Percentiles rank a stretch among this genome's conserved stretches.
These are phyloP conservation scores for Virgularia gustaviana DNA, from an alignment of 92 coral and sea anemone genomes.

Conservation along the genomic window DNA sequence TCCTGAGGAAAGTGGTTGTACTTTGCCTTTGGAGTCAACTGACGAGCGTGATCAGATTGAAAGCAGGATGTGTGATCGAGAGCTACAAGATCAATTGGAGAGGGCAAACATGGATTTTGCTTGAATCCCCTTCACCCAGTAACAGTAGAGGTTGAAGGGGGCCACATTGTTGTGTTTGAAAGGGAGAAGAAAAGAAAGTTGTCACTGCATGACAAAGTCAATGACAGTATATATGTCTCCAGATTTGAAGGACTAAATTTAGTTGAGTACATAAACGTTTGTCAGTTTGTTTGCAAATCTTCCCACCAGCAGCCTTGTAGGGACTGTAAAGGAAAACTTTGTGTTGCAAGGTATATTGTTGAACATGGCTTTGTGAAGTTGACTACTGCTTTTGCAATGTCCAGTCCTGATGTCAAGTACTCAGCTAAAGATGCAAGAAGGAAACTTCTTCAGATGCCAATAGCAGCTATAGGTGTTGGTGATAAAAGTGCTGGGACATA, in stretches of 20 bases:
- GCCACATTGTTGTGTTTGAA: conserved; percentile 20
- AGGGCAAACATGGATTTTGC: background rate
- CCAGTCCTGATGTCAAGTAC: conserved; percentile 25
- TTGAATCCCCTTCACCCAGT: conserved; percentile 7
- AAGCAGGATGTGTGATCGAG: conserved; percentile 5
- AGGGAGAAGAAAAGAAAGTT: conserved; percentile 22
- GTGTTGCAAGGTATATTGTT: conserved; percentile 35
- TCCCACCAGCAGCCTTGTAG: conserved; percentile 12
- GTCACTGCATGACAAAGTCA: conserved; percentile 27
- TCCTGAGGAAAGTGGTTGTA: no score
- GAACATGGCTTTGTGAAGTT: conserved; percentile 34
- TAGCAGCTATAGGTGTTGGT: conserved; percentile 48
- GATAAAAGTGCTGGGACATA: conserved; percentile 33
- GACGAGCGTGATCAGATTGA: conserved; percentile 4
- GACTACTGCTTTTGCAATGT: conserved; percentile 31
- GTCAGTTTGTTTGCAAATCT: conserved; percentile 23
- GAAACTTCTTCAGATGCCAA: conserved; percentile 48
- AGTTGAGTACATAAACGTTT: conserved; percentile 24
- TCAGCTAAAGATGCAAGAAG: conserved; percentile 36
- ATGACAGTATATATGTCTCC: conserved; percentile 39
- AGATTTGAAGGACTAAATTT: conserved; percentile 41
- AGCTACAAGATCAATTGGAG: background rate
- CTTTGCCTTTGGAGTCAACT: no score
- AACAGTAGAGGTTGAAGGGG: background rate
- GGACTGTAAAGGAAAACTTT: conserved; percentile 3